Conservation (phyloP, 2,888 invertebrate species). For the Tenthredo mesomela region DNA sequence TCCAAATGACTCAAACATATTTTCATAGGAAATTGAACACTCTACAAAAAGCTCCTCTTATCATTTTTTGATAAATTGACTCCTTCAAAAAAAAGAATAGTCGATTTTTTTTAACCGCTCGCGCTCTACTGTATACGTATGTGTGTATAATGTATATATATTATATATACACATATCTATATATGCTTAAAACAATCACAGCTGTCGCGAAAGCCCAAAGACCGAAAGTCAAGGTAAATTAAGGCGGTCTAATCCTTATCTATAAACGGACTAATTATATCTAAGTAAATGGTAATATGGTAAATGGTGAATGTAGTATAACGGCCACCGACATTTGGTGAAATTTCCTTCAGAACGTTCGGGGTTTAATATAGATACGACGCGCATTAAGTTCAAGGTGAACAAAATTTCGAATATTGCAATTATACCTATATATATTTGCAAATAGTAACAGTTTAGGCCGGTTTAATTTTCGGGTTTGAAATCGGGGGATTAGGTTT, state of each 20-base stretch:
- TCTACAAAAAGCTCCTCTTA: too few relatives aligned
- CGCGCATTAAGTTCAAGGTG: not conserved
- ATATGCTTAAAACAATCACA: not conserved
- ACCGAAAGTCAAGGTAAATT: not conserved
- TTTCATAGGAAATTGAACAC: too few relatives aligned
- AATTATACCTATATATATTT: not conserved
- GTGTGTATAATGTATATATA: not conserved
- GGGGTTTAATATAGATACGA: not conserved
- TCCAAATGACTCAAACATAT: too few relatives aligned
- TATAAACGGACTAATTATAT: constrained; percentile 10
- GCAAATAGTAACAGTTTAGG: not conserved
- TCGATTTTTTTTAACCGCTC: too few relatives aligned
- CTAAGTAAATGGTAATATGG: constrained; percentile 2
- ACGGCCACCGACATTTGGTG: not conserved
- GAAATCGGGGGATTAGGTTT: not conserved
- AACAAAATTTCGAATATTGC: not conserved
- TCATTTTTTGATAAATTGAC: too few relatives aligned
- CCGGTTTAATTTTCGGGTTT: not conserved
- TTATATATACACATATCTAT: not conserved
- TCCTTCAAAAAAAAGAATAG: too few relatives aligned
- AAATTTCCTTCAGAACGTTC: not conserved
- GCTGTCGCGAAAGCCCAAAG: not conserved
- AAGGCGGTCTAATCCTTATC: constrained; percentile 12
- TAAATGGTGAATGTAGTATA: not conserved
- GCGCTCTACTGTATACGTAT: not conserved